A percentile compares a stretch with the other conserved stretches of the same genome.
phyloP scores from a whole-genome alignment of 1,140 invertebrate species.

The Nebria ingens region DNA sequence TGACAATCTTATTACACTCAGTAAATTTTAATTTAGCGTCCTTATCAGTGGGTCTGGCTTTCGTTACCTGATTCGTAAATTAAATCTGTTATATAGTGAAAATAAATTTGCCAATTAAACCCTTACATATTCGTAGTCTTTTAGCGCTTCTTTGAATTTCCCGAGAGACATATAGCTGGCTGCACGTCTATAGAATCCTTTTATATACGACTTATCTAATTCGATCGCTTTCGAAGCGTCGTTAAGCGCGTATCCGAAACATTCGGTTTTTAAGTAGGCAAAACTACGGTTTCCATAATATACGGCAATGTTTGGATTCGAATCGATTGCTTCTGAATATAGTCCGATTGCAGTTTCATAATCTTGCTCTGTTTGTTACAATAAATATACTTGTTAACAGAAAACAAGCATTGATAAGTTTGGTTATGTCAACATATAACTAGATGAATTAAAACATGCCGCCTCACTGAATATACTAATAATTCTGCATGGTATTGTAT shows the following conservation, averaged over 20 bases:
- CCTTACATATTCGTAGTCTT: slow-evolving; percentile 90
- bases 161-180: slow-evolving; percentile 95
- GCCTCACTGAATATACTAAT: background rate
- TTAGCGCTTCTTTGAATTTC: slow-evolving; percentile 92
- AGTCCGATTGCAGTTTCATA: slow-evolving; percentile 81
- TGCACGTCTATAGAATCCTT: slow-evolving; percentile 91
- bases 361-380: slow-evolving; percentile 82
- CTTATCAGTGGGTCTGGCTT: slow-evolving; percentile 83
- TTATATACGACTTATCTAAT: slow-evolving; percentile 81
- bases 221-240: slow-evolving; percentile 90
- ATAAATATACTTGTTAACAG: no score
- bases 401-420: no score
- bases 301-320: slow-evolving; percentile 70
- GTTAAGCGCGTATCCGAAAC: slow-evolving; percentile 82
- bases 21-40: slow-evolving; percentile 88
- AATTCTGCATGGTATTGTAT: no score
- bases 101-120: slow-evolving; percentile 9
- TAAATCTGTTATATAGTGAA: slow-evolving; percentile 14
- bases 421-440: no score
- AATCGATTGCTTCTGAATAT: slow-evolving; percentile 85
- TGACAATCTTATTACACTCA: slow-evolving; percentile 95
- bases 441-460: background rate
- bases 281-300: slow-evolving; percentile 93
- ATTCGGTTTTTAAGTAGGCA: slow-evolving; percentile 84
- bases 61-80: slow-evolving; percentile 77